Conservation (phyloP, 1,140 invertebrate genomes). For the Panagrolaimus sp. region DNA sequence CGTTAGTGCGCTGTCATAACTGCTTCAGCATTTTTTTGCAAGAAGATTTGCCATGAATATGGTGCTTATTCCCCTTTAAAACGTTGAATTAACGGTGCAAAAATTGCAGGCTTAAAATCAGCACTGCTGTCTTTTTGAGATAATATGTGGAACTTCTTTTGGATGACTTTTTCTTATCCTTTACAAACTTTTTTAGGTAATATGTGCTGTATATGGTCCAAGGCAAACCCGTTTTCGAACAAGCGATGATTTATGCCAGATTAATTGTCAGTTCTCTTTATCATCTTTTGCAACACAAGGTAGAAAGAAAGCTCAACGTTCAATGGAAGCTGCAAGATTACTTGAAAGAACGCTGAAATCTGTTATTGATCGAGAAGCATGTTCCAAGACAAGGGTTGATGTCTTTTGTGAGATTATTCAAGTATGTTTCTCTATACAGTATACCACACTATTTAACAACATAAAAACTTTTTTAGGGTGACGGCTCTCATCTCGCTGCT, state of each 20-base stretch:
- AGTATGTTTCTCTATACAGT: no score
- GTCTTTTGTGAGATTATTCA: slow-evolving; percentile 78
- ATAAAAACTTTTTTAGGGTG: slow-evolving; percentile 68
- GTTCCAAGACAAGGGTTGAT: slow-evolving; percentile 89
- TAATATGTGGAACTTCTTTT: no score
- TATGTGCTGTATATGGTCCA: slow-evolving; percentile 81
- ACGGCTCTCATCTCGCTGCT: slow-evolving; percentile 82
- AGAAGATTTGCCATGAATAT: no score
- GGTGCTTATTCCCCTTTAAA: no score
- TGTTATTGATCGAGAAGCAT: slow-evolving; percentile 78
- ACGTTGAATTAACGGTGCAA: no score
- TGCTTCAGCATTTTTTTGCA: no score
- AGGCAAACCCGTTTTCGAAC: slow-evolving; percentile 70
- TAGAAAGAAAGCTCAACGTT: slow-evolving; percentile 80
- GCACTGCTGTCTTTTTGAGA: no score
- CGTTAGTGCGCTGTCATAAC: no score
- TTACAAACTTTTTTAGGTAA: slow-evolving; percentile 30
- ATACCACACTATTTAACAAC: background rate
- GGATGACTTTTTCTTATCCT: no score
- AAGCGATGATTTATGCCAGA: slow-evolving; percentile 21
- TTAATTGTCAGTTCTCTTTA: slow-evolving; percentile 63
- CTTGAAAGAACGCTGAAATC: slow-evolving; percentile 79
- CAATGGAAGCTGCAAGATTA: slow-evolving; percentile 80
- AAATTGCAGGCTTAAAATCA: no score
- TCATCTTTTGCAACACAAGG: slow-evolving; percentile 51